Evolutionary conservation across 2,113 vertebrate species (phyloP).

Genomic region (Prunella fulvescens): DNA sequence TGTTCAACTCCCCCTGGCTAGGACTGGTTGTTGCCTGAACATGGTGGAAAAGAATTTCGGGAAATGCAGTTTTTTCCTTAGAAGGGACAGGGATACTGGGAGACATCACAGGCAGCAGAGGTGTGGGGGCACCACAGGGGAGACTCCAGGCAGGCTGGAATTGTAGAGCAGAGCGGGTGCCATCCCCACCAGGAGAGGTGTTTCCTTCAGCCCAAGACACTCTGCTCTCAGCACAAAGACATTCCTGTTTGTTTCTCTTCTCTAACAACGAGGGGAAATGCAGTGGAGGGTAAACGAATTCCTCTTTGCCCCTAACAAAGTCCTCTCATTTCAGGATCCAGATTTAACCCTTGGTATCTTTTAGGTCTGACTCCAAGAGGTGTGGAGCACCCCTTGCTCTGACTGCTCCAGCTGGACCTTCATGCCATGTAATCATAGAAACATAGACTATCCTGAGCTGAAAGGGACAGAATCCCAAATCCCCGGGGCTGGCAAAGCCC

Average conservation of each 20-base stretch:
- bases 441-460: neutral
- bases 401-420: neutral
- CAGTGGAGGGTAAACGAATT: neutral
- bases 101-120: neutral
- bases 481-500: neutral
- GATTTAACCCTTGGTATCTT: neutral
- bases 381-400: neutral
- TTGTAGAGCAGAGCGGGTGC: neutral
- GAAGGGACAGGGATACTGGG: neutral
- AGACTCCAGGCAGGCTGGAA: neutral
- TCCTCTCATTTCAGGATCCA: neutral
- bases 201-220: neutral
- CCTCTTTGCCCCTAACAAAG: neutral
- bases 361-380: neutral
- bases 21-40: neutral
- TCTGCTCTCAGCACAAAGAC: neutral
- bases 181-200: neutral
- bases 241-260: neutral
- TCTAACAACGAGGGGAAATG: neutral
- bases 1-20: neutral
- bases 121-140: fast-evolving
- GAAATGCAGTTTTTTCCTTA: neutral
- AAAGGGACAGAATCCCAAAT: neutral
- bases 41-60: neutral
- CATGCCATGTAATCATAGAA: neutral